Base-by-base conservation (phyloP, 92 coral and sea anemone species). In the Epizoanthus scotinus region DNA sequence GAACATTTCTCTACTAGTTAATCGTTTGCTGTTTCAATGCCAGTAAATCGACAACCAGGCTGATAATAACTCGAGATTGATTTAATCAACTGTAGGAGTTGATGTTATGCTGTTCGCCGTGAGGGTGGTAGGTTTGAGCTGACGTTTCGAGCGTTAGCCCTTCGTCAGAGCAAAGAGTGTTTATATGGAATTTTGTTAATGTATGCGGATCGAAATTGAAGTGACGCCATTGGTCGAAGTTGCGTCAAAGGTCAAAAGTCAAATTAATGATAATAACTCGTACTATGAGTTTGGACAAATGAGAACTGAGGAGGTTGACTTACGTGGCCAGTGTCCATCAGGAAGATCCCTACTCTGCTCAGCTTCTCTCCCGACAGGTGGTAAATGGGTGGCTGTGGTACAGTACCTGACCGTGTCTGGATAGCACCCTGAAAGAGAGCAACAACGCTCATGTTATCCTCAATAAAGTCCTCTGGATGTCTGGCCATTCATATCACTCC, bases 251-350 rank as follows among this genome's bases (percentile, higher is more conserved):
- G n/a, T n/a, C n/a, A n/a, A n/a, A n/a, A n/a, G n/a, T n/a, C n/a
- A n/a, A n/a, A n/a, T n/a, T n/a, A n/a, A n/a, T n/a, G 24, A 5
- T 60, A 60, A 60, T 60, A 62, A 62, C 67, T 22, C 12, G 18
- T 28, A 62, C 2, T 14, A 53, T 2, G 62, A 61, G 26, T 8
- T 58, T 2, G 1, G 13, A 13, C 31, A 44, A 2, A 49, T 42
- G 65, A 9, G 19, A 34, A 19, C 12, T 20, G 29, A 18, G 1
- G 54, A 4, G 17, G 47, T 28, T 50, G 38, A 87, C 94, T 92
- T 82, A 95, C 99, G 74, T 93, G 98, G 36, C 99, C 99, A 12
- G 98, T 81, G 77, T 95, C 99, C 99, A 95, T 89, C 3, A 95
- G 84, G 77, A 89, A 95, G 47, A 95, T 94, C 60, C 99, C 99